Base-by-base conservation (phyloP, 2,888 invertebrate species). In the Eristalis tenax region DNA sequence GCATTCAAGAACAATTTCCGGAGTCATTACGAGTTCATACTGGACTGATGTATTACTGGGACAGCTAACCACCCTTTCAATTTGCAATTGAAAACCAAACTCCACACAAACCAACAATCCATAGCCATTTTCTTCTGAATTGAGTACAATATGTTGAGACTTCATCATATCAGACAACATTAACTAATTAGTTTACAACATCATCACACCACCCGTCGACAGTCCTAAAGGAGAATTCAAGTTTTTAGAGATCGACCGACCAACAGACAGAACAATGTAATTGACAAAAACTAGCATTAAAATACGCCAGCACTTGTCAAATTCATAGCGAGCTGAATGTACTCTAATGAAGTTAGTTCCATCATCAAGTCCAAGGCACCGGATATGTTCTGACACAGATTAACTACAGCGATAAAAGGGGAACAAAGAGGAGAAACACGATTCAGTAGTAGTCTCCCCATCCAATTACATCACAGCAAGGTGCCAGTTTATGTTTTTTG, bases 401-500 rank as follows among this genome's bases (percentile, higher is more conserved):
- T 18, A 50, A 50, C 50, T 18, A 18, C 50, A 8, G 18, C 50
- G 50, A 50, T 50, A 2, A 50, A 50, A 18, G 50, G 18, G 18
- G 8, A 50, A 50, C 50, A 18, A 50, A 50, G 50, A 50, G 18
- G n/a, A 50, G 50, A 50, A 50, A 50, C 50, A 50, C 18, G 50
- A 18, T 18, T 50, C 50, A 18, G 18, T 8, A 50, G 50, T 32
- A 32, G 32, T 1, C 32, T 50, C 50, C 8, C 18, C 50, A 50
- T n/a, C 50, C 50, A 50, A 50, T 50, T 50, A 50, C 50, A 50
- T 50, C 50, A 50, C 50, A 50, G 50, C 50, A 50, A 50, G 50
- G 50, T 50, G 50, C 50, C 50, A 18, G 50, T 50, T 50, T 66
- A n/a, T 18, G 18, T 18, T 6, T 32, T 81, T 68, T 28, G 8